A percentile compares a stretch with the other conserved stretches of the same genome.
Conservation (phyloP, 1,140 invertebrate genomes). For the Musca domestica region DNA sequence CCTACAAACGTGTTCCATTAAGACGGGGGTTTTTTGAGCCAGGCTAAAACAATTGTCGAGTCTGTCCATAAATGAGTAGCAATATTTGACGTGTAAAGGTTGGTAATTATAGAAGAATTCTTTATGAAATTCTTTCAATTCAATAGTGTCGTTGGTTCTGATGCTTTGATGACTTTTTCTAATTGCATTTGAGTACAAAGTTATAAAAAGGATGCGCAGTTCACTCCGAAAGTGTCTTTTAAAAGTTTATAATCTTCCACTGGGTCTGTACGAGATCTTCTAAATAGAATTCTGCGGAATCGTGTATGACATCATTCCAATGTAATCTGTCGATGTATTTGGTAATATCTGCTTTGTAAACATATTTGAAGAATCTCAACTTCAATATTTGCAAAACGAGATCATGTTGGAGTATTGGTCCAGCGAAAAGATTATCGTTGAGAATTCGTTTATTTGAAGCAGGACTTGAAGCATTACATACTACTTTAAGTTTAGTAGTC, state of each 20-base stretch:
- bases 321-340: too few relatives aligned
- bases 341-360: too few relatives aligned
- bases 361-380: background rate
- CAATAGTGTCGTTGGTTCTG: background rate
- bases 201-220: too few relatives aligned
- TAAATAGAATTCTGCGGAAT: too few relatives aligned
- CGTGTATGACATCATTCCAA: too few relatives aligned
- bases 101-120: background rate
- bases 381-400: too few relatives aligned
- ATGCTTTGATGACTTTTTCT: too few relatives aligned
- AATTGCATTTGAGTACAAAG: too few relatives aligned
- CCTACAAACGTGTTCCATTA: slow-evolving; percentile 10
- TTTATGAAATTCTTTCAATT: background rate
- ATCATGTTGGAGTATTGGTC: background rate
- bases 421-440: background rate
- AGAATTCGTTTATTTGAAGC: background rate
- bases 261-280: background rate
- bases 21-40: background rate
- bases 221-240: too few relatives aligned
- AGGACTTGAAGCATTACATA: too few relatives aligned
- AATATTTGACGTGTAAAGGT: background rate
- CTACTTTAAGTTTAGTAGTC: too few relatives aligned
- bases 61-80: background rate
- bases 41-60: background rate
- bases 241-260: background rate